Conservation (phyloP, 2,113 vertebrate species). For the Theristicus caerulescens region DNA sequence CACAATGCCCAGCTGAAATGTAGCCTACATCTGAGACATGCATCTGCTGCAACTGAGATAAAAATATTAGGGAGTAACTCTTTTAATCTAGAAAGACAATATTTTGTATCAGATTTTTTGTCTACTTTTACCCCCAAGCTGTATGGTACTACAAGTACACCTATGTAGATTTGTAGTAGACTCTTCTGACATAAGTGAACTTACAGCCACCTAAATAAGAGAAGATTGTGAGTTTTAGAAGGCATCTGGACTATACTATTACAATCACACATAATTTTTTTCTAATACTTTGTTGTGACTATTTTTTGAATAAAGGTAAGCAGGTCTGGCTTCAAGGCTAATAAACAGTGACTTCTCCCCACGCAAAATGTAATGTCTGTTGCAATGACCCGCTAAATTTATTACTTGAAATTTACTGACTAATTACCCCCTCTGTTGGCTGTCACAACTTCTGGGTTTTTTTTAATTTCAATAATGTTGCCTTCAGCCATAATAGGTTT, state of each 20-base stretch:
- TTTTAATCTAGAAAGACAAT: neutral
- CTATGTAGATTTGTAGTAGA: neutral
- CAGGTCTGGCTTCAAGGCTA: neutral
- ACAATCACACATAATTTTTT: neutral
- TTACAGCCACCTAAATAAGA: neutral
- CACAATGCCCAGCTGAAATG: neutral
- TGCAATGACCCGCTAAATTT: slow-evolving; percentile 15
- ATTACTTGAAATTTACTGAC: slow-evolving; percentile 14
- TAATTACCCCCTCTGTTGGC: neutral
- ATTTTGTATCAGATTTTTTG: neutral
- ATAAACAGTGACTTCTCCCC: neutral
- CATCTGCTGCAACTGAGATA: neutral
- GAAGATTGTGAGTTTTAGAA: neutral
- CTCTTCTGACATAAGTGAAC: neutral
- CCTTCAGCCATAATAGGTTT: neutral
- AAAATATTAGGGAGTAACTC: neutral
- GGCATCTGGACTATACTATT: neutral
- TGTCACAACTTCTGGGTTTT: neutral
- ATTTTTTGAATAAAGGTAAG: neutral
- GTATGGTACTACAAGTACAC: neutral
- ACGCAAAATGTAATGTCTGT: neutral
- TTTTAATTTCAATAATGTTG: neutral
- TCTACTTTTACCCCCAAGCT: neutral
- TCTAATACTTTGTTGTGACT: neutral
- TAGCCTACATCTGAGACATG: neutral